Evolutionary conservation across 1,140 invertebrate species (phyloP), one percentile per base, ranked within the genome.

Genomic region (Microplitis demolitor): DNA sequence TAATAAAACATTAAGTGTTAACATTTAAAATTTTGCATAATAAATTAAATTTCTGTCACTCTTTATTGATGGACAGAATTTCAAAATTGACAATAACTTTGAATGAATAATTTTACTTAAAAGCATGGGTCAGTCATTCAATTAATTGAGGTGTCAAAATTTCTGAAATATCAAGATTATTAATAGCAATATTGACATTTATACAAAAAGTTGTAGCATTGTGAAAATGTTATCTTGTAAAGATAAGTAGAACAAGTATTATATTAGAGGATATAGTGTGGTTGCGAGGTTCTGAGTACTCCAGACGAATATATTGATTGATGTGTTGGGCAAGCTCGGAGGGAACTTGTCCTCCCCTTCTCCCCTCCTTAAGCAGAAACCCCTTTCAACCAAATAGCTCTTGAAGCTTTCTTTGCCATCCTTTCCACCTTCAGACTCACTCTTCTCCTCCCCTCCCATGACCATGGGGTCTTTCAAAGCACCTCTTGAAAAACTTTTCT

Each of bases 251-350:
- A 45, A 45, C 6, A 45, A 45, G 39, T 45, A 45, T 54, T 54
- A 24, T 54, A 54, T 6, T 8, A 24, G 9, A 24, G 16, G 4
- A 58, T 58, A 9, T 58, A 31, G 62, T 60, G 16, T 37, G 11
- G 16, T 35, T 45, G 51, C 37, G 54, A 56, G 51, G 16, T 35
- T 45, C 24, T 34, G 35, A 56, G 51, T 58, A 31, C 51, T 69
- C 58, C 69, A 71, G 69, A 71, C 69, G 60, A 63, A 62, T 62
- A 62, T 71, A 71, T 71, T 71, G 69, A 71, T 71, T 71, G 58
- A 71, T 71, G 56, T 71, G 34, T 61, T 71, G 45, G 24, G 58
- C 34, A 61, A 37, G 45, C 69, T 39, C 45, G 51, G 45, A 56
- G 61, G 69, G 31, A 50, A 71, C 37, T 67, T 54, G 39, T 45